Conservation (phyloP, 1,140 invertebrate genomes). For the Cardiocondyla obscurior region DNA sequence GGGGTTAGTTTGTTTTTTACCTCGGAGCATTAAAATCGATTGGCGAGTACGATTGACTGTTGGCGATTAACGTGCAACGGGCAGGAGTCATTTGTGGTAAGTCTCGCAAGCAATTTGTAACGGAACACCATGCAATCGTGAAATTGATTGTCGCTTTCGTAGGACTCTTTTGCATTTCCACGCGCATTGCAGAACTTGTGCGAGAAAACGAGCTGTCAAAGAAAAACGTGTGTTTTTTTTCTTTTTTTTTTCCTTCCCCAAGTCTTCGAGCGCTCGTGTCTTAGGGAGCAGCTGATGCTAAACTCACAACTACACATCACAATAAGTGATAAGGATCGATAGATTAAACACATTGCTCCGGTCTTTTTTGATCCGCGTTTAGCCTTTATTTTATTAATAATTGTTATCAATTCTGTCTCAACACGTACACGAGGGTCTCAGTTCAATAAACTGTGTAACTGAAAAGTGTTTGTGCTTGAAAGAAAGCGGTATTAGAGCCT, state of each 20-base stretch:
- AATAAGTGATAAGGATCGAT: no score
- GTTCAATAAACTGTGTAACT: no score
- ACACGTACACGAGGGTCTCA: no score
- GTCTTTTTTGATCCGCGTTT: no score
- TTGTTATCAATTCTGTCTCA: no score
- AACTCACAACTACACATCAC: not conserved
- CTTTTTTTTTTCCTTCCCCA: no score
- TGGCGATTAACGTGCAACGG: constrained; percentile 30
- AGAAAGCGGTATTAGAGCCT: no score
- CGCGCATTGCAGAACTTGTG: not conserved
- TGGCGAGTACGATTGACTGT: constrained; percentile 46
- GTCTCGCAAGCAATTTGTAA: not conserved
- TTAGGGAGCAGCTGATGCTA: not conserved
- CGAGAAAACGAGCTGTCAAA: not conserved
- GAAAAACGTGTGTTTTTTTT: not conserved
- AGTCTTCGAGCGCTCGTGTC: not conserved
- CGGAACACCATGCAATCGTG: not conserved
- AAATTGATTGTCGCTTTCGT: not conserved
- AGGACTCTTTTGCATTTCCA: constrained; percentile 10
- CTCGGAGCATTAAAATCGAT: constrained; percentile 46
- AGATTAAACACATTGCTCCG: no score
- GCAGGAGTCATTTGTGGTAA: constrained; percentile 68
- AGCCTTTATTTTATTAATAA: no score
- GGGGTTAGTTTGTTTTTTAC: no score
- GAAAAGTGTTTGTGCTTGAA: no score